Evolutionary conservation across 2,113 vertebrate genomes (phyloP).

Genomic region (Rynchops niger): DNA sequence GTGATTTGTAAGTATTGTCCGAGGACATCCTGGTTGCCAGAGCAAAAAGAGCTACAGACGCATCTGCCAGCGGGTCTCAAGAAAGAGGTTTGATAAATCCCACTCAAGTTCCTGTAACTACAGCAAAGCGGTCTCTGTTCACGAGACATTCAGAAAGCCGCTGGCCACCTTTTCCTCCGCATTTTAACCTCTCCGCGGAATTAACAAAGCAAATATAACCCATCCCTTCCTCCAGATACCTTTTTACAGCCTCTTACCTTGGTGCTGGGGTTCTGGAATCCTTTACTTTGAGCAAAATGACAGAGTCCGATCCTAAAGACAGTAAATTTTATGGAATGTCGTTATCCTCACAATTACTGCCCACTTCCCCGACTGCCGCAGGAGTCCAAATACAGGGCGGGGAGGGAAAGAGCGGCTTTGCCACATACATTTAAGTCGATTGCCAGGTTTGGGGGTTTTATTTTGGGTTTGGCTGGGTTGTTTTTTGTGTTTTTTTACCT

Average conservation of each 20-base stretch:
- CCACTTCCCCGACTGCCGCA: rapidly evolving
- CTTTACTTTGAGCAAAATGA: constrained; percentile 90
- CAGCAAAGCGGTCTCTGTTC: neutral
- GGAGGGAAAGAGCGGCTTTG: rapidly evolving
- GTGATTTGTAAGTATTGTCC: neutral
- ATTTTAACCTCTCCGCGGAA: neutral
- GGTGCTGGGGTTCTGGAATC: constrained; percentile 79
- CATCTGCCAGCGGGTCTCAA: neutral
- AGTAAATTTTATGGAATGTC: neutral
- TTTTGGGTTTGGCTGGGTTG: neutral
- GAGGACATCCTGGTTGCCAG: neutral
- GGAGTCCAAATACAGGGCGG: rapidly evolving
- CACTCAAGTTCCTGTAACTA: neutral
- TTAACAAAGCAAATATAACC: neutral
- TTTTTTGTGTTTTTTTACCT: constrained; percentile 49
- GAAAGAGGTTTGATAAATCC: neutral
- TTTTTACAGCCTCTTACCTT: constrained; percentile 73
- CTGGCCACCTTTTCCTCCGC: neutral
- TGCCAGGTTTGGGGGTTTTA: rapidly evolving
- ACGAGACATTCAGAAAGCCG: neutral
- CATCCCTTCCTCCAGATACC: neutral
- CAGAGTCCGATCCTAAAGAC: constrained; percentile 85
- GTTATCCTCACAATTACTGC: rapidly evolving
- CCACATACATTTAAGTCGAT: rapidly evolving
- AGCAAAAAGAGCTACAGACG: no score